A percentile compares a stretch with the other conserved stretches of the same genome.
Conservation (phyloP, 2,797 vertebrate species). For the Spinus pinus region DNA sequence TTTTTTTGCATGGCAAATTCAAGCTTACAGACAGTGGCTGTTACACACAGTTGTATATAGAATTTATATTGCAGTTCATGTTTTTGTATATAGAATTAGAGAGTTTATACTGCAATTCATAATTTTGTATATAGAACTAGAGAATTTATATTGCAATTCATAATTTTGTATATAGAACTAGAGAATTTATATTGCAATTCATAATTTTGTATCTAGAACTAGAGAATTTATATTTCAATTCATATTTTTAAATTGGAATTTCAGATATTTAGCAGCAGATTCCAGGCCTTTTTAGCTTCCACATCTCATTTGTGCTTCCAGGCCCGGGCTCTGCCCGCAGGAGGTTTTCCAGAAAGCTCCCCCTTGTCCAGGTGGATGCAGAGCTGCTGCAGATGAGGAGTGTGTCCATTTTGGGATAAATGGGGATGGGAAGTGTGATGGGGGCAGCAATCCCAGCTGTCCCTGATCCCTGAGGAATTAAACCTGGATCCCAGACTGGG, state of each 20-base stretch:
- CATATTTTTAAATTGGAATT: not conserved
- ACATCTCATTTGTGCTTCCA: not conserved
- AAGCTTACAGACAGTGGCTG: not conserved
- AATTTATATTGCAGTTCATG: not conserved
- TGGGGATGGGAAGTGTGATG: not conserved
- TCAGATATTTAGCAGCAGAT: not conserved
- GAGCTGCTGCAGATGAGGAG: not conserved
- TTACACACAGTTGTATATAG: too few relatives aligned
- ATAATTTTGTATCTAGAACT: too few relatives aligned
- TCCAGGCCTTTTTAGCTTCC: not conserved
- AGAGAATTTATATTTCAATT: too few relatives aligned
- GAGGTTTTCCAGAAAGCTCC: not conserved
- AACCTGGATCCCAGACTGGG: too few relatives aligned
- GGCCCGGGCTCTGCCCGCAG: not conserved
- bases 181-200: too few relatives aligned
- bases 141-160: too few relatives aligned
- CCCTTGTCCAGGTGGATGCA: fast-evolving
- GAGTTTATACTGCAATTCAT: too few relatives aligned
- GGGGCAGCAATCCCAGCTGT: not conserved
- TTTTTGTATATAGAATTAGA: not conserved
- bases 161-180: too few relatives aligned
- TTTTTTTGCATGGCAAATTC: too few relatives aligned
- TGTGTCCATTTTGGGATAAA: not conserved
- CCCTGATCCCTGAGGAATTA: not conserved
- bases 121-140: too few relatives aligned